Evolutionary conservation across 1,140 invertebrate genomes (phyloP).

Genomic region (Trypoxylus dichotomus): DNA sequence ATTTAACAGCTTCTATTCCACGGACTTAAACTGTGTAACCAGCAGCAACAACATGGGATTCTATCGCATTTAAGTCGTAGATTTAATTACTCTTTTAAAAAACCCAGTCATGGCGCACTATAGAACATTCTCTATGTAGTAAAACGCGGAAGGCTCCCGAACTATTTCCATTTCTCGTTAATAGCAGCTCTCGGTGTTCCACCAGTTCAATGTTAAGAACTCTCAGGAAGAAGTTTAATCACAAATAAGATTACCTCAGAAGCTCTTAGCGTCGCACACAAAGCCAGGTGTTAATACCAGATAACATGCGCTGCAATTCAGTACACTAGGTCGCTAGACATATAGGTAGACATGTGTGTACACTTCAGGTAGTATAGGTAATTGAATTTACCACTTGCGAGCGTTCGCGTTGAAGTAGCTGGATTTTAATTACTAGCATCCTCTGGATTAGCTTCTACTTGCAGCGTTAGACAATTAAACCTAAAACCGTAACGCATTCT

Average conservation of each 20-base stretch:
- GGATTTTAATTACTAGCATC: slow-evolving; percentile 3
- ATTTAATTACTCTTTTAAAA: no score
- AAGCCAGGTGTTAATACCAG: slow-evolving; percentile 21
- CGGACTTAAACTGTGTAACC: no score
- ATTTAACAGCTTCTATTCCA: no score
- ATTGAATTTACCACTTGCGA: not conserved
- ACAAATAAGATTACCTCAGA: slow-evolving; percentile 8
- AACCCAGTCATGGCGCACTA: not conserved
- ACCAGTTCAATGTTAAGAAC: not conserved
- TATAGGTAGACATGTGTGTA: not conserved
- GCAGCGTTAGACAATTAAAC: not conserved
- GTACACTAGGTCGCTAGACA: not conserved
- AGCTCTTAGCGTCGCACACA: not conserved
- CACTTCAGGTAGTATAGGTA: slow-evolving; percentile 11
- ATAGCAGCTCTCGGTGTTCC: not conserved
- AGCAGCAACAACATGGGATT: no score
- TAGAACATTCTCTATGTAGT: not conserved
- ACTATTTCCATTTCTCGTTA: not conserved
- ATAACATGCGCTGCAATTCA: slow-evolving; percentile 10
- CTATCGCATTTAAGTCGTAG: no score
- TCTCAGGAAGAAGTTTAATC: slow-evolving; percentile 10
- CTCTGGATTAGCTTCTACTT: not conserved
- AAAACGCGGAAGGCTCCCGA: not conserved
- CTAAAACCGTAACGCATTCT: not conserved
- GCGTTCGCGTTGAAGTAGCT: not conserved